These are phyloP conservation scores for Lasius fuliginosus DNA, from an alignment of 2,888 invertebrate species.

Conservation along the genomic window DNA sequence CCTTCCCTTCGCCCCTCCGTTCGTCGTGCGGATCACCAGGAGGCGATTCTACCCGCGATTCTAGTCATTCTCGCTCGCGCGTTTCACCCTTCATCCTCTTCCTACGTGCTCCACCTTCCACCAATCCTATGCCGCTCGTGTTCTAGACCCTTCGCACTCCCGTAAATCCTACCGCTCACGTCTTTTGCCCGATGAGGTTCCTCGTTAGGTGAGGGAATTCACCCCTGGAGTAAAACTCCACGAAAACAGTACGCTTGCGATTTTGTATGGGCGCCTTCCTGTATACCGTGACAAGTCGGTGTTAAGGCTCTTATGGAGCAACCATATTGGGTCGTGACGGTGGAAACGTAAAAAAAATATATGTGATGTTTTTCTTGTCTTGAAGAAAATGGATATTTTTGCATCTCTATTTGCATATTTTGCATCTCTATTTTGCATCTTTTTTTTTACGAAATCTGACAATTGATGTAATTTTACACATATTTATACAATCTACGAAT, in stretches of 20 bases:
- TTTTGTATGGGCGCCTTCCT: conserved; percentile 33
- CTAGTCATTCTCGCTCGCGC: conserved; percentile 62
- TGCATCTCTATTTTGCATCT: background rate
- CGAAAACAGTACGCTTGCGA: conserved; percentile 46
- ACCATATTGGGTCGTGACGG: background rate
- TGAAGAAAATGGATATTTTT: background rate
- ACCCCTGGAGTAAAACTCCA: conserved; percentile 58
- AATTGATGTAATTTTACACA: background rate
- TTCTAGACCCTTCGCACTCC: conserved; percentile 45
- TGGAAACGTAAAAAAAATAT: background rate
- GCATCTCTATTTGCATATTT: background rate
- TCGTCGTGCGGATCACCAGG: conserved; percentile 62
- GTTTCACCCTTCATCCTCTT: conserved; percentile 53
- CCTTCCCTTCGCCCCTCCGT: conserved; percentile 47
- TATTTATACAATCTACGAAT: background rate
- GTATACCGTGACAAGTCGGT: conserved; percentile 13
- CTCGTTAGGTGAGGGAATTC: conserved; percentile 70
- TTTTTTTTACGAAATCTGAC: background rate
- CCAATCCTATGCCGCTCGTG: background rate
- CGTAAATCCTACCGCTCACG: conserved; percentile 66
- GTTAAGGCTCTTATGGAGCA: background rate
- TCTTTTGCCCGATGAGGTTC: conserved; percentile 62
- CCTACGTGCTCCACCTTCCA: conserved; percentile 21
- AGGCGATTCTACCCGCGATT: conserved; percentile 33
- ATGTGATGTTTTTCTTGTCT: too few species aligned